Base-by-base conservation (phyloP, 92 coral and sea anemone species). In the Paragorgia papillata region DNA sequence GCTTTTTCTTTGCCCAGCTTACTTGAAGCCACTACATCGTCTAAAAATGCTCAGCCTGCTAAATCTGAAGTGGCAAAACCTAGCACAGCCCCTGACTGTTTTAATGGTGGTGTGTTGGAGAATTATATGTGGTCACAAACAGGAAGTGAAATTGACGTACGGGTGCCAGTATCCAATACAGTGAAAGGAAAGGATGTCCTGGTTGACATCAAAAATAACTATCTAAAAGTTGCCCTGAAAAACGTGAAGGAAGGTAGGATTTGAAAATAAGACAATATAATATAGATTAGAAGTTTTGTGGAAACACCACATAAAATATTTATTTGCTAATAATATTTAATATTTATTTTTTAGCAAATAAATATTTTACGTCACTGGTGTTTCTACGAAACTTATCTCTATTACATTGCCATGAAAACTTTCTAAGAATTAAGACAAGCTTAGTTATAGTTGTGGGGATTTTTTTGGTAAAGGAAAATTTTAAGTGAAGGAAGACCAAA, bases 121-220 rank as follows among this genome's bases (percentile, higher is more conserved):
- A 85, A 74, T 35, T 94, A 94, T 63, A 82, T 87, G 31, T 94
- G 98, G 98, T 90, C 98, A 50, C 98, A 94, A 55, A 86, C 97
- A 50, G 92, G 92, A 27, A 79, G 62, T 60, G 98, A 94, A 46
- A 83, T 94, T 60, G 98, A 94, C 35, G 79, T 94, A 15, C 85
- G 88, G 75, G 87, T 94, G 7, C 98, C 98, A 44, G 90, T 94
- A 43, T 92, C 95, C 8, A 50, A 61, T 9, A 73, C 88, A 27
- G 64, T 94, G 57, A 89, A 90, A 55, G 98, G 92, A 29, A 88
- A 92, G 62, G 97, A 94, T 83, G 81, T 94, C 20, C 81, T 89
- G 44, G 98, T 94, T 35, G 95, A 94, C 63, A 94, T 94, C 1
- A 91, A 85, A 79, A 79, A 66, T 49, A 76, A 81, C 29, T 82